Evolutionary conservation across 2,113 vertebrate species (phyloP).

Genomic region (Zapus hudsonius): DNA sequence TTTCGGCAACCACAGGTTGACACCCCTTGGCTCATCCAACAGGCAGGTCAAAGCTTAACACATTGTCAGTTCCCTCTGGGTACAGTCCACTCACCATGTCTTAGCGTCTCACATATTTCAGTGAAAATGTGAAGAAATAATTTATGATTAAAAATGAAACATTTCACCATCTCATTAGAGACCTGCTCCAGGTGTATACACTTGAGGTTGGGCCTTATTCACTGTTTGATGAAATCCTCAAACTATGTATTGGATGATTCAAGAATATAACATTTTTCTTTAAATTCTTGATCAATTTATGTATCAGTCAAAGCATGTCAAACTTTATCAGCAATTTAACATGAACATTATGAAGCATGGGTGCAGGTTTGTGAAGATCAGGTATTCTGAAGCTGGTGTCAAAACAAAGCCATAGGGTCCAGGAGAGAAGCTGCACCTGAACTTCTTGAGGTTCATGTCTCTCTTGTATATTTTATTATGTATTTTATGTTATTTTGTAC

Average conservation of each 20-base stretch:
- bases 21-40: neutral
- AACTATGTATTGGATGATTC: neutral
- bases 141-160: neutral
- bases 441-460: neutral
- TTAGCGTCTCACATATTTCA: neutral
- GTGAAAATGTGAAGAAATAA: neutral
- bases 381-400: neutral
- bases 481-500: slow-evolving; percentile 16
- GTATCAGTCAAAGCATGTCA: neutral
- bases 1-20: neutral
- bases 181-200: neutral
- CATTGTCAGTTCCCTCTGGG: neutral
- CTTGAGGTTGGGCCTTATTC: neutral
- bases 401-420: neutral
- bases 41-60: neutral
- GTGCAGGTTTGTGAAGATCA: neutral
- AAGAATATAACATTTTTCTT: neutral
- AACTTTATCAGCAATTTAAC: neutral
- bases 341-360: neutral
- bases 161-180: neutral
- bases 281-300: neutral
- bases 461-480: neutral
- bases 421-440: neutral
- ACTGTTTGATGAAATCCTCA: neutral
- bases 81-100: neutral